A percentile compares a stretch with the other conserved stretches of the same genome.
Conservation (phyloP, 2,113 vertebrate genomes). For the Myodes glareolus region DNA sequence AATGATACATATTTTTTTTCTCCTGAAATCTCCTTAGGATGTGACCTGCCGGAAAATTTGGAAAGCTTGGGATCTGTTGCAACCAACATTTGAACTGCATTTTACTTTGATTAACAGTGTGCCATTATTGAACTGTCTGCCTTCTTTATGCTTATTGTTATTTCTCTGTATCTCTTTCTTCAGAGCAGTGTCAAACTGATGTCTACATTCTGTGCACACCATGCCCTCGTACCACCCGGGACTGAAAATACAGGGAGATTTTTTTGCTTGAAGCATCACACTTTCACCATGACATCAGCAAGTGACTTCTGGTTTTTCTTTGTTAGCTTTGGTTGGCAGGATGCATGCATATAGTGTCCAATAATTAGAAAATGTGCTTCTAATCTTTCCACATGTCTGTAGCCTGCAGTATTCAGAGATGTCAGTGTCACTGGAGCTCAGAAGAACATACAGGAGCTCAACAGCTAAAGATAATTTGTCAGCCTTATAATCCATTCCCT, state of each 20-base stretch:
- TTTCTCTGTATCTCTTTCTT: conserved; percentile 78
- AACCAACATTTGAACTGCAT: background rate
- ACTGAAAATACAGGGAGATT: conserved; percentile 65
- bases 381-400: conserved; percentile 56
- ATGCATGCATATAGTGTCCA: conserved; percentile 65
- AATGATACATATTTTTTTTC: background rate
- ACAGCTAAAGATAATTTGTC: conserved; percentile 37
- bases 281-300: conserved; percentile 81
- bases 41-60: conserved; percentile 28
- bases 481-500: background rate
- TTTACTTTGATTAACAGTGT: background rate
- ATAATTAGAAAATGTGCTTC: conserved; percentile 62
- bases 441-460: conserved; percentile 30
- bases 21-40: conserved; percentile 61
- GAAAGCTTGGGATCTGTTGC: conserved; percentile 59
- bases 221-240: conserved; percentile 56
- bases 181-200: conserved; percentile 79
- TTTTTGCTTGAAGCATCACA: conserved; percentile 77
- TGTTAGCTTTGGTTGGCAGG: conserved; percentile 78
- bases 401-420: conserved; percentile 41
- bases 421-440: conserved; percentile 38
- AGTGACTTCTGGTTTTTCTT: conserved; percentile 80
- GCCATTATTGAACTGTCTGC: conserved; percentile 49
- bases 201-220: conserved; percentile 77
- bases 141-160: conserved; percentile 65